Percentiles rank a stretch among this genome's conserved stretches.
These are phyloP conservation scores for Myrmecophaga tridactyla DNA, from an alignment of 2,113 vertebrate genomes.

Conservation along the genomic window DNA sequence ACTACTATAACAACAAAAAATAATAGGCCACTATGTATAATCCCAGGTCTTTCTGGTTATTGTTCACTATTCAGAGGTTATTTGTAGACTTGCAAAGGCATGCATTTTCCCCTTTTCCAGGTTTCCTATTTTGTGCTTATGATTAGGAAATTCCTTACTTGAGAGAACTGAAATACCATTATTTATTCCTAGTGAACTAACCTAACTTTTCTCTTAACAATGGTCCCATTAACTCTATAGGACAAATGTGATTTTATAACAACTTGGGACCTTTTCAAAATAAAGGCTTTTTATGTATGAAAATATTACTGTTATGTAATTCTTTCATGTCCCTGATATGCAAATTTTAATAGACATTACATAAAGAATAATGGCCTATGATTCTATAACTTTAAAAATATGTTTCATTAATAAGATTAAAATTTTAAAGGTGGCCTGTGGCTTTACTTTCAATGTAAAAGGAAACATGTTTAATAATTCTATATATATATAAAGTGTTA, in stretches of 20 bases:
- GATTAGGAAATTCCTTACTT: constrained; percentile 18
- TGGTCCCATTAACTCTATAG: background rate
- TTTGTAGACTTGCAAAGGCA: background rate
- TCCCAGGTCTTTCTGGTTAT: background rate
- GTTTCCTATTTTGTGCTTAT: background rate
- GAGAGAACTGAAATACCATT: constrained; percentile 9
- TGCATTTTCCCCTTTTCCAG: background rate
- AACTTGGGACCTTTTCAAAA: background rate
- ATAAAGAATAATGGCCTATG: constrained; percentile 26
- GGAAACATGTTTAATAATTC: background rate
- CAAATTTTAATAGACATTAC: constrained; percentile 48
- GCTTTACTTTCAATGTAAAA: constrained; percentile 24
- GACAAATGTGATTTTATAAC: background rate
- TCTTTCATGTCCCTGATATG: constrained; percentile 21
- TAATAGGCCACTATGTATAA: background rate
- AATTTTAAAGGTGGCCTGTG: background rate
- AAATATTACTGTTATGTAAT: constrained; percentile 16
- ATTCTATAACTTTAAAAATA: constrained; percentile 22
- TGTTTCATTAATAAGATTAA: constrained; percentile 12
- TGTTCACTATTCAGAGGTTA: background rate
- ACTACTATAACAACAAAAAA: background rate
- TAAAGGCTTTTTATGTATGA: background rate
- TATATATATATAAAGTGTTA: background rate
- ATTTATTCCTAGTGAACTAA: constrained; percentile 20
- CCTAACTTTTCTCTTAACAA: constrained; percentile 34